Evolutionary conservation across 2,888 invertebrate species (phyloP).

Genomic region (Trachelus stipa): DNA sequence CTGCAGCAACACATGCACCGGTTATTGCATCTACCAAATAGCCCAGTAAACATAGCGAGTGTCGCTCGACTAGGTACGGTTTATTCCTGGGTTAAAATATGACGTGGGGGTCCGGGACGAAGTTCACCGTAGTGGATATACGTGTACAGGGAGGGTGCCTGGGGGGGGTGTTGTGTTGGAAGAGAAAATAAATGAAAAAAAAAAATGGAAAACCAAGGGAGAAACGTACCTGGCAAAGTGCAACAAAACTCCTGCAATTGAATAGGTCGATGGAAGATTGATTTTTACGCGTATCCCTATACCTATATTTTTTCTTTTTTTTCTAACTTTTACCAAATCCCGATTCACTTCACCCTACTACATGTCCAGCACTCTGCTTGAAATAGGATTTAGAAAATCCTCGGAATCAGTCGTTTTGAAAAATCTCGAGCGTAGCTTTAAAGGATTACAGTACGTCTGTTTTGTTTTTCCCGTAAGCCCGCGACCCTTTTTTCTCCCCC

Average conservation of each 20-base stretch:
- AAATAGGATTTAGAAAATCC: not conserved
- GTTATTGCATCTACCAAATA: not conserved
- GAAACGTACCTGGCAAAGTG: constrained; percentile 3
- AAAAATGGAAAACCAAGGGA: constrained; percentile 23
- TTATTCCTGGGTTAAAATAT: constrained; percentile 16
- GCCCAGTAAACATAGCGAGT: not conserved
- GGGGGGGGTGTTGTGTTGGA: not conserved
- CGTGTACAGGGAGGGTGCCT: not conserved
- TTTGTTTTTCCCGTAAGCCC: not conserved
- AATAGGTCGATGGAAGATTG: not conserved
- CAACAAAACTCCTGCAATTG: not conserved
- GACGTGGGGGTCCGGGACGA: constrained; percentile 19
- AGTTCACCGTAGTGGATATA: not conserved
- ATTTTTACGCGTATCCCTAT: not conserved
- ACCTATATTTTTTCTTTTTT: not conserved
- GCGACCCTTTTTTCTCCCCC: not conserved
- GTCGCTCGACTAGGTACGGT: not conserved
- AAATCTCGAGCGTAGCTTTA: not conserved
- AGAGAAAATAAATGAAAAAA: constrained; percentile 5
- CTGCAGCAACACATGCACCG: not conserved
- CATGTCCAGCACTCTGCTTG: not conserved
- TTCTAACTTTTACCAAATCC: not conserved
- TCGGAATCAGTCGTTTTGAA: not conserved
- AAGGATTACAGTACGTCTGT: not conserved
- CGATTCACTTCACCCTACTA: not conserved